Evolutionary conservation across 1,140 invertebrate species (phyloP), one percentile per base, ranked within the genome.

Genomic region (Hylyphantes graminicola): DNA sequence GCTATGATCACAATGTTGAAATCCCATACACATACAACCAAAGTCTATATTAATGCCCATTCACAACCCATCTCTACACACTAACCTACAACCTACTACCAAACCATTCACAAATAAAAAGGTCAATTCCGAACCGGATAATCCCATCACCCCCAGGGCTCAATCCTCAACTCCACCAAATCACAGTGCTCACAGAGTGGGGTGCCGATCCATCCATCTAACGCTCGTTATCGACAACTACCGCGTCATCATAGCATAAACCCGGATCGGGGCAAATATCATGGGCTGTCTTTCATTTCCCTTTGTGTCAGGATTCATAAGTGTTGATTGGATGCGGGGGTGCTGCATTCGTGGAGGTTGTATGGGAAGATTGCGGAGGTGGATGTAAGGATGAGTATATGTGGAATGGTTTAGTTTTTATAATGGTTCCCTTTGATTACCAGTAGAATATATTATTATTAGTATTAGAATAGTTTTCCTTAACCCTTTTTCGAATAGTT

Each of bases 211-310:
- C 63, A 67, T 78, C 76, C 63, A 78, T 78, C 76, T 54, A 54
- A 13, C 15, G 63, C 76, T 78, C 76, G 76, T 78, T 78, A 78
- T 78, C 76, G 76, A 78, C 76, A 78, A 63, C 76, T 63, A 50
- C 76, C 76, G 67, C 65, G 67, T 78, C 76, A 78, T 78, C 76
- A 67, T 35, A 35, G 35, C 5, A 35, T 35, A 35, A 35, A 35
- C 12, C 51, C 12, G 21, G 54, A 78, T 13, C 63, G 76, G 51
- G 35, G 61, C 35, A 35, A 35, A 35, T 35, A 35, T 35, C 35
- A 35, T 35, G 35, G 35, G 35, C 35, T 35, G 35, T 35, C 35
- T 35, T 35, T 35, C 35, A 35, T 35, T 35, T 35, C 35, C 35
- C 35, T 35, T 35, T 35, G 35, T 35, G 35, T 35, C 35, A 35